These are phyloP conservation scores for Furnarius figulus DNA, from an alignment of 2,113 vertebrate species.

Conservation along the genomic window DNA sequence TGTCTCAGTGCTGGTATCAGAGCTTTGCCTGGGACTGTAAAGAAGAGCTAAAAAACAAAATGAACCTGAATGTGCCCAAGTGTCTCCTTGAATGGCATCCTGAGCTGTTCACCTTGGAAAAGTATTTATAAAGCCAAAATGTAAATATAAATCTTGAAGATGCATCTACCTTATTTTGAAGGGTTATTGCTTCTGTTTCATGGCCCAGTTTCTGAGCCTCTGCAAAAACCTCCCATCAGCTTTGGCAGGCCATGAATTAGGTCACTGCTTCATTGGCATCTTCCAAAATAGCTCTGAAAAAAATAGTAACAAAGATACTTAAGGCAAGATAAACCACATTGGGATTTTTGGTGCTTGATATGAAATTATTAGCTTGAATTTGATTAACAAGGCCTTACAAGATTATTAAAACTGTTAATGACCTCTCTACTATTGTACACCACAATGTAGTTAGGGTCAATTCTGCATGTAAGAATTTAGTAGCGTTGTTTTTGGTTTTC, in stretches of 20 bases:
- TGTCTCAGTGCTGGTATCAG: neutral
- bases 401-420: neutral
- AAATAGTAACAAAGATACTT: neutral
- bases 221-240: neutral
- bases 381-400: neutral
- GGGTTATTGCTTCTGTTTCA: neutral
- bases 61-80: neutral
- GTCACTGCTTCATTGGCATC: conserved; percentile 3
- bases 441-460: neutral
- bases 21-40: neutral
- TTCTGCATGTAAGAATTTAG: neutral
- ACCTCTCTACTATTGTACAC: neutral
- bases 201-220: neutral
- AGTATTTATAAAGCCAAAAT: neutral
- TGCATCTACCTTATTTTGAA: neutral
- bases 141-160: neutral
- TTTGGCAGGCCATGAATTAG: neutral
- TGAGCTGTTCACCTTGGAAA: neutral
- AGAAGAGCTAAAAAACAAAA: neutral
- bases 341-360: neutral
- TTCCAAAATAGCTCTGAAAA: conserved; percentile 17
- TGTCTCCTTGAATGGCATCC: neutral
- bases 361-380: neutral
- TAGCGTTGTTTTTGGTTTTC: neutral
- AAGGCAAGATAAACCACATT: neutral